Conservation (phyloP, 2,888 invertebrate genomes). For the Candidula unifasciata region DNA sequence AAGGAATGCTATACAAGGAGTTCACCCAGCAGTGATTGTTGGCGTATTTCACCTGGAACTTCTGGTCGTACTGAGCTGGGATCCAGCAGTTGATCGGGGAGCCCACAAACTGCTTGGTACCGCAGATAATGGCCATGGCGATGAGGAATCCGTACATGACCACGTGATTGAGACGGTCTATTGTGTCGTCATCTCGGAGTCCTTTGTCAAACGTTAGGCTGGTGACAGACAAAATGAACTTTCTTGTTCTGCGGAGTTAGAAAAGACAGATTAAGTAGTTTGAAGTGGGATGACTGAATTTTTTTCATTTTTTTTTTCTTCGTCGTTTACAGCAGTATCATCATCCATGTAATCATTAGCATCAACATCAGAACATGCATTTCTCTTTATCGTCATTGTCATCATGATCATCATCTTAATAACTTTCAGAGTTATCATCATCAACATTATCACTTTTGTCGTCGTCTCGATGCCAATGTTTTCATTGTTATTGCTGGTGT, state of each 20-base stretch:
- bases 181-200: background rate
- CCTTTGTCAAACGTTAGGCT: background rate
- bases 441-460: no score
- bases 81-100: slow-evolving; percentile 58
- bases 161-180: background rate
- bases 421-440: no score
- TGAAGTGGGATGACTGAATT: no score
- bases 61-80: slow-evolving; percentile 55
- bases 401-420: no score
- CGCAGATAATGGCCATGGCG: slow-evolving; percentile 31
- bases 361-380: no score
- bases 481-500: no score
- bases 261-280: background rate
- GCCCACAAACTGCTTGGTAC: slow-evolving; percentile 56
- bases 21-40: slow-evolving; percentile 58
- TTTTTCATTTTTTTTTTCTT: no score
- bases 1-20: slow-evolving; percentile 54
- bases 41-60: slow-evolving; percentile 51
- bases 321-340: no score
- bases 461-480: no score
- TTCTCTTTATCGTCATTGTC: no score
- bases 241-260: background rate
- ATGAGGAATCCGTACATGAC: slow-evolving; percentile 37
- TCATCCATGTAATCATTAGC: no score
- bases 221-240: background rate